Evolutionary conservation across 2,888 invertebrate species (phyloP), one percentile per base, ranked within the genome.

Genomic region (Malthinus seriepunctatus): DNA sequence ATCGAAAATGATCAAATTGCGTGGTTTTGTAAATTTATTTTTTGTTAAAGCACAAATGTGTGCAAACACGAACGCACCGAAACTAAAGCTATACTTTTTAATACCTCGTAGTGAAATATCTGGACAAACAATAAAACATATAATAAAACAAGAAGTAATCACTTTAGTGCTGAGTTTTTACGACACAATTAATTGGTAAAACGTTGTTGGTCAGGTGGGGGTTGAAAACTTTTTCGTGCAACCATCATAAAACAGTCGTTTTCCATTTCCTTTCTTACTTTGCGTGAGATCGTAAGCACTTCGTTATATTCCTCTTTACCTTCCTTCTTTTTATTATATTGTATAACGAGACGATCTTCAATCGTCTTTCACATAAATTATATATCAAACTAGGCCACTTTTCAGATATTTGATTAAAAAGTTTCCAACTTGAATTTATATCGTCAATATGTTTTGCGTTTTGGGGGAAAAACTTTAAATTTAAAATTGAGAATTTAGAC

Each of bases 141-240:
- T 63, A 63, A 65, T 67, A 67, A 66, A 67, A 62, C 65, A 63
- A 63, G 23, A 23, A 23, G 63, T 62, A 67, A 67, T 67, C 67
- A 65, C 63, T 67, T 63, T 65, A 63, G 65, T 63, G 64, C 56
- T 46, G 63, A 62, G 58, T 56, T 66, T 66, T 66, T 66, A 66
- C 62, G 63, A 62, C 56, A 49, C 51, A 53, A 62, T 66, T 66
- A 63, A 65, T 65, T 65, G 65, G 62, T 56, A 59, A 63, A 65
- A 65, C 49, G 62, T 46, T 59, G 57, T 53, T 56, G 56, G 59
- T 60, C 60, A 61, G 63, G 61, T 61, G 57, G 60, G 23, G 64
- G 63, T 50, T 56, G 57, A 47, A 55, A 57, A 56, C 37, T 57
- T 56, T 23, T 23, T 48, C 60, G 56, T 59, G 61, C 59, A 45